Base-by-base conservation (phyloP, 2,113 vertebrate species). In the Mesocricetus auratus region DNA sequence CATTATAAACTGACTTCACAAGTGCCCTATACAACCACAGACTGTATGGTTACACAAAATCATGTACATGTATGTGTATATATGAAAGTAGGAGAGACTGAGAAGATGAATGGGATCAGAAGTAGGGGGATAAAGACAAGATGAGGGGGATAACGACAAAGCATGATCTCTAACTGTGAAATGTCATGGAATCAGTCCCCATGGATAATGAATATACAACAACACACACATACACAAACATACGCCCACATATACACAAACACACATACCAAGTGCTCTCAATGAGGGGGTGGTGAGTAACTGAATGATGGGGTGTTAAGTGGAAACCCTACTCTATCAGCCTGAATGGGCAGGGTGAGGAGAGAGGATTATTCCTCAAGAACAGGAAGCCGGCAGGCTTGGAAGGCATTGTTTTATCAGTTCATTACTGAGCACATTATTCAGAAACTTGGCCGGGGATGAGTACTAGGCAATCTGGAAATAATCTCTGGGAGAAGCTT, bases 401-500 rank as follows among this genome's bases (percentile, higher is more conserved):
- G 73, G 68, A 83, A 74, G 56, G 88, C 77, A 71, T 33, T 66
- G 42, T 66, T 90, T 24, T 79, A 93, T 62, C 81, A 73, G 91
- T 69, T 42, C 0, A 11, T 83, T 94, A 93, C 86, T n/a, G 0
- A 47, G 31, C 2, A 33, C 92, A 33, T 12, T 8, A 58, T 93
- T 95, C 87, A 93, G 69, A 96, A 64, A 16, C 0, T 13, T 1
- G 36, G 94, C 92, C 71, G 74, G 58, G 89, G 96, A 86, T 22
- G 64, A 33, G 4, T 1, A 60, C 64, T 1, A 94, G 95, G 64
- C 69, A 5, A 92, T 96, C 71, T 0, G 0, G 96, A 97, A 98
- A 97, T 91, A 93, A 97, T 95, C 89, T 85, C 71, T 0, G 29
- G 19, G 58, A 77, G 95, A 97, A 96, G 93, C 85, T 86, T 94